Conservation (phyloP, 92 coral and sea anemone genomes). For the Umimayanthus kanabou region DNA sequence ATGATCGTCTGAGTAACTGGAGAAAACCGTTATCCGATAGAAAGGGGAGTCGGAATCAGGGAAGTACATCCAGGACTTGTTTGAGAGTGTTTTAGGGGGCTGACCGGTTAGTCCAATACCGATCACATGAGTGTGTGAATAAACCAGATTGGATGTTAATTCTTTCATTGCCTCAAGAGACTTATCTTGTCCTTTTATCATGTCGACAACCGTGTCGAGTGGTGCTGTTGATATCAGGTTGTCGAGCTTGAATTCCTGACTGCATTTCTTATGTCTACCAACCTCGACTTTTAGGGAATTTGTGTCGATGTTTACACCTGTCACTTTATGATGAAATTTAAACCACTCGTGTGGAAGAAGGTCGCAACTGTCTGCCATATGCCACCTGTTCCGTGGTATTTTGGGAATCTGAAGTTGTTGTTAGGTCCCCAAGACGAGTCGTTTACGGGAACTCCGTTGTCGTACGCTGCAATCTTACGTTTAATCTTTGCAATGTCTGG, state of each 20-base stretch:
- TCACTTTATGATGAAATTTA: conserved; percentile 48
- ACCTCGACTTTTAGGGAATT: conserved; percentile 42
- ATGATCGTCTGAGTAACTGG: conserved; percentile 63
- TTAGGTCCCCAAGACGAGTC: conserved; percentile 70
- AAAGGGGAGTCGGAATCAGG: conserved; percentile 75
- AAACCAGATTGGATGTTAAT: conserved; percentile 37
- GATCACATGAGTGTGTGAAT: conserved; percentile 58
- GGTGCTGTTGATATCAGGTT: conserved; percentile 59
- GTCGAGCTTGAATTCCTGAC: conserved; percentile 38
- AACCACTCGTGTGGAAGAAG: conserved; percentile 57
- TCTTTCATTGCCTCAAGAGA: conserved; percentile 11
- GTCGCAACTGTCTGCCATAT: conserved; percentile 63
- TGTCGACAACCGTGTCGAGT: conserved; percentile 53
- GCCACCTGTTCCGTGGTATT: conserved; percentile 61
- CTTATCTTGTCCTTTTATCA: conserved; percentile 28
- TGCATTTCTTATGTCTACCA: neutral
- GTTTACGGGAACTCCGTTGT: conserved; percentile 13
- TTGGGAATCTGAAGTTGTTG: conserved; percentile 59
- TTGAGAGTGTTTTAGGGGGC: conserved; percentile 45
- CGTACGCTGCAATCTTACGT: conserved; percentile 26
- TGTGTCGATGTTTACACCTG: conserved; percentile 36
- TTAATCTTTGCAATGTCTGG: conserved; percentile 60
- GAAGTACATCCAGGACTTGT: conserved; percentile 71
- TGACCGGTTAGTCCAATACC: conserved; percentile 65
- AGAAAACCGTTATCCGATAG: conserved; percentile 68